phyloP scores from a whole-genome alignment of 2,113 vertebrate species.

The Pyxicephalus adspersus region DNA sequence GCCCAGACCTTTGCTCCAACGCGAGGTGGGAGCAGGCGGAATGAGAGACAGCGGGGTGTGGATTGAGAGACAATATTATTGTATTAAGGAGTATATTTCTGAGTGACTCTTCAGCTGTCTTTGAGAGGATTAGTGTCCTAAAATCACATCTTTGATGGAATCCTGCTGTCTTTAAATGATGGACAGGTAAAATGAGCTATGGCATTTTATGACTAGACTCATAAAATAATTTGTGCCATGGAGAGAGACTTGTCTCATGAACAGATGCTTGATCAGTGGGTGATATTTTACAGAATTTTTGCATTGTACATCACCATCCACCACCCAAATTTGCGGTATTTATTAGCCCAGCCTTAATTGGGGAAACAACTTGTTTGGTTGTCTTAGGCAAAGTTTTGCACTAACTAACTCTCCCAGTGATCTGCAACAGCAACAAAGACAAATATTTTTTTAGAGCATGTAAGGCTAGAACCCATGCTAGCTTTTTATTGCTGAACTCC shows the following conservation, averaged over 20 bases:
- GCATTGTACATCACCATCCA: not conserved
- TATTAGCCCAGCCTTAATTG: too few species aligned
- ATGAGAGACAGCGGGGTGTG: not conserved
- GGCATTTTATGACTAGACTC: not conserved
- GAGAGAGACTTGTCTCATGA: not conserved
- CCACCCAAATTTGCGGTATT: not conserved
- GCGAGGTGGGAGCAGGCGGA: not conserved
- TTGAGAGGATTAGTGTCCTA: not conserved
- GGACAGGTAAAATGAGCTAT: not conserved
- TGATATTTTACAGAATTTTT: not conserved
- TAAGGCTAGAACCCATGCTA: too few species aligned
- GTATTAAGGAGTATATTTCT: not conserved
- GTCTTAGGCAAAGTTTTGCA: too few species aligned
- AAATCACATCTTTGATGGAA: not conserved
- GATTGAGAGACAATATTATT: not conserved
- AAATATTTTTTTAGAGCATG: too few species aligned
- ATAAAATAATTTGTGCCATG: not conserved
- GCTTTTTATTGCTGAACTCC: too few species aligned
- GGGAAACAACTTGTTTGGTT: too few species aligned
- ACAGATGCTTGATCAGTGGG: not conserved
- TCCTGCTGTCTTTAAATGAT: not conserved
- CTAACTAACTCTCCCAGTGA: too few species aligned
- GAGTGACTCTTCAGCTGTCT: not conserved
- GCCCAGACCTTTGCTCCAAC: constrained; percentile 3
- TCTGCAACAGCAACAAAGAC: too few species aligned